These are phyloP conservation scores for Epistrophe grossulariae DNA, from an alignment of 2,888 invertebrate genomes.

Conservation along the genomic window DNA sequence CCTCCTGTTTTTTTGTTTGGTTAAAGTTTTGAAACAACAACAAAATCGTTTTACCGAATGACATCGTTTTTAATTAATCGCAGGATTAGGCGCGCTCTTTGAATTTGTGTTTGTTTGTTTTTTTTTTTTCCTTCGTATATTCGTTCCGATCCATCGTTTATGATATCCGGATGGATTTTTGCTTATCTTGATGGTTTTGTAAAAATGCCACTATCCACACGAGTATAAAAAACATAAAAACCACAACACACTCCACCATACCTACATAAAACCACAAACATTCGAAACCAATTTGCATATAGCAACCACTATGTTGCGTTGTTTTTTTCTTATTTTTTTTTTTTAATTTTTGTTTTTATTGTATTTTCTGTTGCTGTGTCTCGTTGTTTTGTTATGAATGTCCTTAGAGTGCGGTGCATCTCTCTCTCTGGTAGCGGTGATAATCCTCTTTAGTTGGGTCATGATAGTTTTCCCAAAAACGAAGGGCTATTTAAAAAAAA, in stretches of 20 bases:
- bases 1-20: constrained; percentile 32
- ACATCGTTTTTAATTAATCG: constrained; percentile 83
- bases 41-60: constrained; percentile 79
- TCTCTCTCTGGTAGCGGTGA: constrained; percentile 59
- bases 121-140: not conserved
- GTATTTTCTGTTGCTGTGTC: constrained; percentile 78
- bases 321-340: constrained; percentile 12
- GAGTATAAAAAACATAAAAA: constrained; percentile 45
- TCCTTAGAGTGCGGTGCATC: constrained; percentile 59
- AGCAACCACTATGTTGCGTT: constrained; percentile 77
- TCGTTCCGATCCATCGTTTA: constrained; percentile 62
- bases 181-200: constrained; percentile 71
- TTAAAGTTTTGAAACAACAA: constrained; percentile 36
- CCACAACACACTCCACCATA: constrained; percentile 50
- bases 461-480: constrained; percentile 64
- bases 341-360: constrained; percentile 5
- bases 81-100: constrained; percentile 72
- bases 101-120: constrained; percentile 7
- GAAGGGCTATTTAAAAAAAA: constrained; percentile 22
- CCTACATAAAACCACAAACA: constrained; percentile 70
- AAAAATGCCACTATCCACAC: constrained; percentile 63
- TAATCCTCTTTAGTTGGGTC: constrained; percentile 76
- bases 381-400: constrained; percentile 80
- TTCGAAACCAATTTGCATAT: constrained; percentile 75
- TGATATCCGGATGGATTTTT: constrained; percentile 72